Base-by-base conservation (phyloP, 2,888 invertebrate species). In the Apamea epomidion region DNA sequence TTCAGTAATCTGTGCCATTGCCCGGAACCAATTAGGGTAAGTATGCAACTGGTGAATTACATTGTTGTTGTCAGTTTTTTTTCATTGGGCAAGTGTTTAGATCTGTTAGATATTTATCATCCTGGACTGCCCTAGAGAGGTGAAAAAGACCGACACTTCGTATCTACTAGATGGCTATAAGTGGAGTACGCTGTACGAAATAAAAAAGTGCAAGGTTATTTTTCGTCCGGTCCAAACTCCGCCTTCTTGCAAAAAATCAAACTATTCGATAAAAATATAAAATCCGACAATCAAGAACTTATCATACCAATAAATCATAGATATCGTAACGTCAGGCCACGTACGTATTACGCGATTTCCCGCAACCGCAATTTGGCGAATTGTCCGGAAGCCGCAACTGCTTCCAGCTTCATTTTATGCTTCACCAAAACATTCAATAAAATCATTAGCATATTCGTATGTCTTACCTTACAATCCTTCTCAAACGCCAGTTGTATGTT, bases 401-500 rank as follows among this genome's bases (percentile, higher is more conserved):
- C 60, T 80, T 84, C 70, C 70, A 80, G 25, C 12, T 37, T 58
- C 37, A 51, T 42, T 68, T 71, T 42, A 60, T 71, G n/a, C n/a
- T 72, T 37, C 37, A 29, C 21, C 29, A 29, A 60, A 84, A 54
- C 14, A 54, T 18, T 68, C 21, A 71, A 54, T 83, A 18, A 58
- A 32, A 54, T 21, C 2, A 48, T 58, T 58, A 42, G 10, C 42
- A 68, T 48, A 72, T n/a, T 72, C 14, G 42, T 68, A 70, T n/a
- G 32, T 60, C 89, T 83, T 92, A 98, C 97, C 93, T 97, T 97
- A 84, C 97, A 97, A 82, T 97, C 97, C 76, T 97, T 97, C 85
- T 97, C 98, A 90, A 98, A 98, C 8, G 98, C 98, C 85, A 99
- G 93, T 90, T 98, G 98, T 89, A 99, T 98, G 92, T 99, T 99